Base-by-base conservation (phyloP, 2,888 invertebrate genomes). In the Dusona sp. region DNA sequence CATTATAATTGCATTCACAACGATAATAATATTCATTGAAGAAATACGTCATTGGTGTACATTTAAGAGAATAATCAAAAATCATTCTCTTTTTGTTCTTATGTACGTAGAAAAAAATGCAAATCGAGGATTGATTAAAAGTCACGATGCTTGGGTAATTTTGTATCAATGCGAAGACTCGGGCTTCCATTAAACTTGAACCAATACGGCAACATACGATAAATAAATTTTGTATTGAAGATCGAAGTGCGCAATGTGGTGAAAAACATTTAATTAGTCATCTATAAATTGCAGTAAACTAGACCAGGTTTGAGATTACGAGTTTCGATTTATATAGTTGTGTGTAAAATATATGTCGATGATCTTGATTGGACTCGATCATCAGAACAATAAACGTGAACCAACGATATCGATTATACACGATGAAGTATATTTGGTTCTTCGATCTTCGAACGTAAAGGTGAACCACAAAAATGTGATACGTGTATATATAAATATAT, bases 371-470 rank as follows among this genome's bases (percentile, higher is more conserved):
- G 0, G 19, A 48, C 48, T 48, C 19, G 48, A 48, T 48, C 70
- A 57, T 19, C 45, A 11, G 65, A 54, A 83, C 72, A 51, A 75
- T 83, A 79, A 85, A 79, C 85, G 82, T 70, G 74, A 65, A 33
- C 16, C 73, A 78, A 79, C 75, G 79, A 86, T 83, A 79, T 67
- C 67, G 73, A 83, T 86, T 73, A 77, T 67, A 33, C 36, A 22
- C 42, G 68, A 74, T 48, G 74, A 54, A 36, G 65, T 48, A 36
- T n/a, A 79, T 25, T 57, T 6, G 36, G 65, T 61, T 57, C 48
- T 38, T 29, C 72, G 61, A 80, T 68, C 77, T 61, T 25, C 36
- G 29, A 29, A 45, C 33, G 38, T 25, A 51, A 65, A 81, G 13
- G 33, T 25, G 48, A 82, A 86, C 75, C 65, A 48, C 84, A 75